A percentile compares a stretch with the other conserved stretches of the same genome.
Evolutionary conservation across 2,888 invertebrate species (phyloP).

Genomic region (Drosophila nigricruria): DNA sequence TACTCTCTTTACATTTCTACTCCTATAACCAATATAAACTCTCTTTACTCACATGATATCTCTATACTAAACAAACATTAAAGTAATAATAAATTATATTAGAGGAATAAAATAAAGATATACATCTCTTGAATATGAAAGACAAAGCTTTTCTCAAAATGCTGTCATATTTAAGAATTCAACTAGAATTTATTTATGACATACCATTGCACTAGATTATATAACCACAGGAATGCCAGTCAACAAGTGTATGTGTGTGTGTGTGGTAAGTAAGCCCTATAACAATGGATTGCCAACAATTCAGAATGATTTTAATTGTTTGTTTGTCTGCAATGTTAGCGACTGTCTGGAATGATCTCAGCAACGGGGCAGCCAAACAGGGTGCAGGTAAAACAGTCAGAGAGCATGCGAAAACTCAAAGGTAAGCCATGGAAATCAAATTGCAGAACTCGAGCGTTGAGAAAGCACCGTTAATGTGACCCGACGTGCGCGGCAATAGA

Average conservation of each 20-base stretch:
- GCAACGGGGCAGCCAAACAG: background rate
- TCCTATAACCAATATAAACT: too few relatives aligned
- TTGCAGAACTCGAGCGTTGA: constrained; percentile 74
- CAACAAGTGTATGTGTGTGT: constrained; percentile 52
- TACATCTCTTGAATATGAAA: background rate
- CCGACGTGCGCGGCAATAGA: constrained; percentile 73
- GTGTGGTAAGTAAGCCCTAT: constrained; percentile 20
- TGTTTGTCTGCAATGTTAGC: constrained; percentile 39
- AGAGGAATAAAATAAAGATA: background rate
- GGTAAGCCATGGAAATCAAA: constrained; percentile 67
- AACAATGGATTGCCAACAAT: constrained; percentile 56
- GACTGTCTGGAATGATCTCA: constrained; percentile 1
- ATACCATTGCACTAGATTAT: constrained; percentile 16
- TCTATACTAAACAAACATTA: background rate
- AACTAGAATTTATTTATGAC: constrained; percentile 27
- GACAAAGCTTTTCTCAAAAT: constrained; percentile 1
- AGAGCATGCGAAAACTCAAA: constrained; percentile 46
- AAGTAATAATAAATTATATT: background rate
- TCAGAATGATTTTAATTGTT: constrained; percentile 76
- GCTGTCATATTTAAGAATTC: constrained; percentile 23
- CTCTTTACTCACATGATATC: background rate
- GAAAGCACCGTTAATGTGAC: constrained; percentile 80
- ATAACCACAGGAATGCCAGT: constrained; percentile 28
- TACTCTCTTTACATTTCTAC: too few relatives aligned
- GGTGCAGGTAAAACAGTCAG: constrained; percentile 3